phyloP scores from a whole-genome alignment of 2,113 vertebrate species.

The Petromus typicus region DNA sequence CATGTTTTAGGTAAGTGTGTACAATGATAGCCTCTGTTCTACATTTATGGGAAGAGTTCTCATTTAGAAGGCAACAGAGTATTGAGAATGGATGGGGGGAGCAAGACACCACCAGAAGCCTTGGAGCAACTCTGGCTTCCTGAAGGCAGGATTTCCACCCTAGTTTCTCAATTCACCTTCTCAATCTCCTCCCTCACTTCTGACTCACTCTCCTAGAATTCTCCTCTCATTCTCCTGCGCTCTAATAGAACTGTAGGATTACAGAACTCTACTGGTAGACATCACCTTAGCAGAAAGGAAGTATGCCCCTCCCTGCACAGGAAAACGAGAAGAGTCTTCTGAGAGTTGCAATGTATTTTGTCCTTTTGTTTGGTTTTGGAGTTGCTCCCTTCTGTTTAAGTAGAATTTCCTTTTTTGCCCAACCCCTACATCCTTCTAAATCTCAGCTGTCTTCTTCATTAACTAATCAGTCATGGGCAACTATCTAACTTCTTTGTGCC shows the following conservation, averaged over 20 bases:
- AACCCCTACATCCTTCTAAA: not conserved
- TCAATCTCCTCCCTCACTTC: not conserved
- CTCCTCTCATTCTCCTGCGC: no score
- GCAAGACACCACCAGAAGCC: not conserved
- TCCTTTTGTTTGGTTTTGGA: not conserved
- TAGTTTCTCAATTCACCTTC: not conserved
- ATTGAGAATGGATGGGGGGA: not conserved
- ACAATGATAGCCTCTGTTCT: not conserved
- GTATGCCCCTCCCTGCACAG: not conserved
- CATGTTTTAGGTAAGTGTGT: not conserved
- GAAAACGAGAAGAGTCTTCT: not conserved
- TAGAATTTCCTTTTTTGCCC: not conserved
- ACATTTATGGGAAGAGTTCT: not conserved
- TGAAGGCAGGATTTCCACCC: not conserved
- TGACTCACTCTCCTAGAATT: not conserved
- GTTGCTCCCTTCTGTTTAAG: not conserved
- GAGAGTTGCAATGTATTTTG: not conserved
- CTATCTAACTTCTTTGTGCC: not conserved
- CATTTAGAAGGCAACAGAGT: not conserved
- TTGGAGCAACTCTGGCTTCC: not conserved
- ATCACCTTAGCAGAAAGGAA: not conserved
- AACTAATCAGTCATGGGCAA: not conserved
- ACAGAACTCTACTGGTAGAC: not conserved
- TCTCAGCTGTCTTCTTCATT: not conserved
- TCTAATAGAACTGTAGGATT: not conserved